phyloP scores from a whole-genome alignment of 1,140 invertebrate species.

The Battus philenor region DNA sequence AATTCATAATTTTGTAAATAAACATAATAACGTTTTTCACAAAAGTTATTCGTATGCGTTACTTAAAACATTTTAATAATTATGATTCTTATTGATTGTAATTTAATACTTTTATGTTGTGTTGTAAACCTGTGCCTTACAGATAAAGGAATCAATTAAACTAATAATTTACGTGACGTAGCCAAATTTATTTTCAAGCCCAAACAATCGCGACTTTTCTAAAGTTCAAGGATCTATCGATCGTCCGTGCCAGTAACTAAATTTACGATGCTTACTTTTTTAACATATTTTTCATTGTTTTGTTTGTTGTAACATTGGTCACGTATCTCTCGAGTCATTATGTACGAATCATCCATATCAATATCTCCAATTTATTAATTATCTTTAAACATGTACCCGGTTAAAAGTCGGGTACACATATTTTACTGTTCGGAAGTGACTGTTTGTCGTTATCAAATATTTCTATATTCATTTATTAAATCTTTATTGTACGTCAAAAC shows the following conservation, averaged over 20 bases:
- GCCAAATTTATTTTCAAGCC: not conserved
- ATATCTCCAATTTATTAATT: too few species aligned
- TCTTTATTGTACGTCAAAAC: not conserved
- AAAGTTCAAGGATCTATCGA: constrained; percentile 71
- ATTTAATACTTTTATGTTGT: too few species aligned
- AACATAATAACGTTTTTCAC: too few species aligned
- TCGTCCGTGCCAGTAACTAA: constrained; percentile 36
- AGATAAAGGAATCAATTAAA: too few species aligned
- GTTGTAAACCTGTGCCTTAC: too few species aligned
- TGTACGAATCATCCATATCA: too few species aligned
- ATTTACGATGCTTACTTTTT: not conserved
- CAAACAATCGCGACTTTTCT: constrained; percentile 3
- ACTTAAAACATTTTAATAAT: too few species aligned
- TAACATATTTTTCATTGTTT: not conserved
- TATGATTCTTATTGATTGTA: too few species aligned
- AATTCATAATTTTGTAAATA: too few species aligned
- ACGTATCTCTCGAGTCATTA: not conserved
- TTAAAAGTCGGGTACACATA: constrained; percentile 10
- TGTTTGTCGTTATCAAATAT: constrained; percentile 9
- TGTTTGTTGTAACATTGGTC: constrained; percentile 3
- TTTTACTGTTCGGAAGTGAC: too few species aligned
- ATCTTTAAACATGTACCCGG: constrained; percentile 7
- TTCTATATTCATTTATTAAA: not conserved
- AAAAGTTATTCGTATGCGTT: too few species aligned
- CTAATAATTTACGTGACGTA: too few species aligned